Evolutionary conservation across 1,140 invertebrate genomes (phyloP), one percentile per base, ranked within the genome.

Genomic region (Drosophila pseudoobscura): DNA sequence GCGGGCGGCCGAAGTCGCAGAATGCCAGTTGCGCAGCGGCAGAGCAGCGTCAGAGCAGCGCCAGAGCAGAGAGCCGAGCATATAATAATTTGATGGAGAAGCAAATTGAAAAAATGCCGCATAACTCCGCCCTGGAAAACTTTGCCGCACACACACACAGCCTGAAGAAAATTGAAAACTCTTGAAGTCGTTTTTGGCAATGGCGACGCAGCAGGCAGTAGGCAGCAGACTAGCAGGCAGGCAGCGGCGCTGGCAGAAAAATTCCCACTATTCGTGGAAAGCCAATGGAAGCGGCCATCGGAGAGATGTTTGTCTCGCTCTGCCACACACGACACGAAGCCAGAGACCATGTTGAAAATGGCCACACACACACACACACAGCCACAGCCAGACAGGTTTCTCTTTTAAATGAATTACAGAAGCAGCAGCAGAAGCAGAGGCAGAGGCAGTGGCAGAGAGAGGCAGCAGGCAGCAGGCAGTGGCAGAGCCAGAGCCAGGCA

Each of bases 71-170:
- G 31, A 17, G 35, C 60, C 31, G 58, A 73, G 76, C 45, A 72
- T 59, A 90, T 87, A 88, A 90, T 90, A 90, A 88, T 90, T 90
- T 90, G 84, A 90, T 90, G 88, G 35, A 78, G 80, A 70, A 54
- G 73, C 66, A 90, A 90, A 90, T 90, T 90, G 88, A 70, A 90
- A 90, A 90, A 90, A 90, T 83, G 77, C 72, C 73, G 79, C 83
- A 90, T 84, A 90, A 90, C 89, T 91, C 89, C 89, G 89, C 89
- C 89, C 89, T 84, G 84, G 73, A 88, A 78, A 84, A 89, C 35
- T 80, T 45, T 49, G 58, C 15, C 45, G 17, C 57, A 60, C 31
- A 15, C 17, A 35, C 31, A 35, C 2, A 26, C 17, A 56, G 7
- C 47, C 31, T 39, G 46, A 87, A 88, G 82, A 87, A 87, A 87